A percentile compares a stretch with the other conserved stretches of the same genome.
Evolutionary conservation across 2,797 vertebrate genomes (phyloP).

Genomic region (Danio albolineatus): DNA sequence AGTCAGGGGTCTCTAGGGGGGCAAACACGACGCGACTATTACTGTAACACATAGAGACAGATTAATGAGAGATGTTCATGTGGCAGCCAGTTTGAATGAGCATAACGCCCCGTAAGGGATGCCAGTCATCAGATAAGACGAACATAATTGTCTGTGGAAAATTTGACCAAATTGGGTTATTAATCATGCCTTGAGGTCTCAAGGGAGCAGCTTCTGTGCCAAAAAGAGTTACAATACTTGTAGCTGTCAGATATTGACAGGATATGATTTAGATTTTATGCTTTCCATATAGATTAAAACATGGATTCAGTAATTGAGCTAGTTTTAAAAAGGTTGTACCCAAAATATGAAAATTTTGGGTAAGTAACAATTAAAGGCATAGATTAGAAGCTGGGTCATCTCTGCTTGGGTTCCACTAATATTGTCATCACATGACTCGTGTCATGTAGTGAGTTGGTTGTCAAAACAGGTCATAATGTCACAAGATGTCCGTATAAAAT

Average conservation of each 20-base stretch:
- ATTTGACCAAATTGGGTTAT: neutral
- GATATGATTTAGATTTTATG: neutral
- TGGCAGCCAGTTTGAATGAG: constrained; percentile 6
- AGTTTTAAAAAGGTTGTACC: neutral
- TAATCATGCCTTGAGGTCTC: neutral
- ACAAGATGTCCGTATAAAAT: too few relatives aligned
- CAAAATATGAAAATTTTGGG: neutral
- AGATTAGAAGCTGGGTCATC: neutral
- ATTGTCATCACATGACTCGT: neutral
- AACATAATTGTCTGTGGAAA: neutral
- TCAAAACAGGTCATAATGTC: too few relatives aligned
- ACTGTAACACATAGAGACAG: neutral
- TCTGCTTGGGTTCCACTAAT: neutral
- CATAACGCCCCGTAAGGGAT: neutral
- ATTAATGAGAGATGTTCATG: constrained; percentile 15
- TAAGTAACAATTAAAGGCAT: neutral
- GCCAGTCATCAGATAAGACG: neutral
- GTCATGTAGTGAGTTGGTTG: neutral
- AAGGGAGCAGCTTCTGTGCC: neutral
- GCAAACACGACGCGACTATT: constrained; percentile 7
- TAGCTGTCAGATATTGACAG: neutral
- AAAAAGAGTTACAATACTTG: neutral
- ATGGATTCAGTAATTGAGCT: neutral
- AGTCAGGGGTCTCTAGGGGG: neutral
- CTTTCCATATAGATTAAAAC: neutral